A percentile compares a stretch with the other conserved stretches of the same genome.
These are phyloP conservation scores for Solenodon paradoxus DNA, from an alignment of 2,113 vertebrate genomes.

Conservation along the genomic window DNA sequence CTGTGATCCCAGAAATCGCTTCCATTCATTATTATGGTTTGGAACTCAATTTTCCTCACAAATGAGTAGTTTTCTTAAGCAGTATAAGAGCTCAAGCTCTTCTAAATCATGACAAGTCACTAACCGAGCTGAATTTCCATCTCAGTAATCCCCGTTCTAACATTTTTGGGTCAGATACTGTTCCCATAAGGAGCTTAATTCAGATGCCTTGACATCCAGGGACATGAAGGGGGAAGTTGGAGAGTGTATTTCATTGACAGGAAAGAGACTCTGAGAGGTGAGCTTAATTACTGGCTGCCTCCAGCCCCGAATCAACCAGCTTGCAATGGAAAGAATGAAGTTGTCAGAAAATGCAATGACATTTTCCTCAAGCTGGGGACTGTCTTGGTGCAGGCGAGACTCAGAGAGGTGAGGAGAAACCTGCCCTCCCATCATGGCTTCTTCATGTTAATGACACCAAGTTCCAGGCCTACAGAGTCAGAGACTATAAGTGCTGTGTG, in stretches of 20 bases:
- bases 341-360: background rate
- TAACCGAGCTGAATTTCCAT: background rate
- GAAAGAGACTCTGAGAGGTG: constrained; percentile 17
- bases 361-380: background rate
- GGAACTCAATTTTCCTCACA: background rate
- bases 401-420: background rate
- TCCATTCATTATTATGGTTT: background rate
- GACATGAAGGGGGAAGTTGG: background rate
- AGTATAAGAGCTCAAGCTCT: background rate
- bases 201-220: background rate
- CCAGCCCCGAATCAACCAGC: background rate
- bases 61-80: background rate
- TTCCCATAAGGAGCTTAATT: constrained; percentile 40
- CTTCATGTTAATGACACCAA: background rate
- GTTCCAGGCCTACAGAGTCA: background rate
- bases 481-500: background rate
- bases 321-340: background rate
- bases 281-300: constrained; percentile 34
- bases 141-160: background rate
- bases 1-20: background rate
- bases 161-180: constrained; percentile 36
- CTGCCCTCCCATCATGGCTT: background rate
- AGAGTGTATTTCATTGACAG: background rate
- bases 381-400: background rate
- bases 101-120: background rate